Percentiles rank a stretch among this genome's conserved stretches.
Conservation (phyloP, 2,113 vertebrate species). For the Amia ocellicauda region DNA sequence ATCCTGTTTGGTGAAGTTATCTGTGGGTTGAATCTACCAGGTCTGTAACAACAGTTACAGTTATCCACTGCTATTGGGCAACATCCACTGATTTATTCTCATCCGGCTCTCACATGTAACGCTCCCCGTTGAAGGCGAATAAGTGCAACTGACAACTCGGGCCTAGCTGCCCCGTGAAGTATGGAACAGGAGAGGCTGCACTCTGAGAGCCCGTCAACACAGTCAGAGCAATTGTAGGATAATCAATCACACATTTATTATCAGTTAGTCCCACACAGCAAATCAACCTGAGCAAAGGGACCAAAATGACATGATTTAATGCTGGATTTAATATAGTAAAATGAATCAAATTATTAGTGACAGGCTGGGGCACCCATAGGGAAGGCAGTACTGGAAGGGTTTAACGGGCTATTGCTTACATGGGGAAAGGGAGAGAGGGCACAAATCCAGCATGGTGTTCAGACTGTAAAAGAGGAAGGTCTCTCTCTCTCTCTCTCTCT, state of each 20-base stretch:
- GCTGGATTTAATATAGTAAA: slow-evolving; percentile 54
- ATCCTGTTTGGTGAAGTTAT: too few relatives aligned
- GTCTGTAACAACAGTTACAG: too few relatives aligned
- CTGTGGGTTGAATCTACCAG: too few relatives aligned
- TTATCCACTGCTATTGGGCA: neutral
- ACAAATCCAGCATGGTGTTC: slow-evolving; percentile 10
- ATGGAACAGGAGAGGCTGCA: slow-evolving; percentile 30
- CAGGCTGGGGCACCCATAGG: slow-evolving; percentile 37
- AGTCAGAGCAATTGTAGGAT: slow-evolving; percentile 45
- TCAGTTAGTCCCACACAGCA: slow-evolving; percentile 43
- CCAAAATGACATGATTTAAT: slow-evolving; percentile 61
- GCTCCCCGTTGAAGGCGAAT: neutral
- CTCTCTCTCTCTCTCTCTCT: too few relatives aligned
- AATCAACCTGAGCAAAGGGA: slow-evolving; percentile 55
- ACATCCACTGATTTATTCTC: neutral
- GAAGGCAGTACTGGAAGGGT: slow-evolving; percentile 35
- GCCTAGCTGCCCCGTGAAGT: slow-evolving; percentile 23
- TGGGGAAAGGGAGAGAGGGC: slow-evolving; percentile 26
- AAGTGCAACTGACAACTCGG: slow-evolving; percentile 1
- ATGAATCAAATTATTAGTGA: slow-evolving; percentile 56
- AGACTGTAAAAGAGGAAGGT: slow-evolving; percentile 27
- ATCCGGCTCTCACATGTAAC: neutral
- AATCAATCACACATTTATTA: slow-evolving; percentile 56
- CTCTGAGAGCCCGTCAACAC: slow-evolving; percentile 48
- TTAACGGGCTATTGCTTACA: slow-evolving; percentile 30